Base-by-base conservation (phyloP, 64 coral and sea anemone genomes). In the Stichodactyla mertensii region DNA sequence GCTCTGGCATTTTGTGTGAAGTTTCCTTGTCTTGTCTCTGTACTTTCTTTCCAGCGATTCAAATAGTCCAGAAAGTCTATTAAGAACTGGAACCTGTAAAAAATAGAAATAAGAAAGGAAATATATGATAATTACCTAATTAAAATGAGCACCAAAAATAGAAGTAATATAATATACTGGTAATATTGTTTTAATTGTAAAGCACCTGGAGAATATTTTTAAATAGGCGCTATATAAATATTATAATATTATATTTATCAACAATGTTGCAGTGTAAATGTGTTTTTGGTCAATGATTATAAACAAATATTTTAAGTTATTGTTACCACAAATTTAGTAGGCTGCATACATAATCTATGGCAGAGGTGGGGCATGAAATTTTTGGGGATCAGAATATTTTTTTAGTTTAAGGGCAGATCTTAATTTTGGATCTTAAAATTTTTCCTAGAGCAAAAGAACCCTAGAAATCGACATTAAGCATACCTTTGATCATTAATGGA, bases 21-120 rank as follows among this genome's bases (percentile, higher is more conserved):
- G 74, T 78, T 78, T 3, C 74, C 74, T 78, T 78, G 74, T 5
- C 74, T 78, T 45, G 23, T 27, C 23, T 78, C 22, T 0, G 74
- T 78, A 10, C 74, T 78, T 78, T 78, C 74, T 51, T 78, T 78
- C 74, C 74, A 78, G 1, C 24, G 6, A 36, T 15, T 27, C 24
- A 78, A 51, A 78, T 78, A 78, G 23, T 78, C 74, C 45, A 27
- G 12, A 51, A 78, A 24, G 0, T 78, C 74, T 27, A 51, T 78
- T 78, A 78, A 78, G 24, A 27, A 78, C 24, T 80, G 77, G 77
- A 80, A 80, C 77, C 77, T 80, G 52, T 13, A 54, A 16, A 80
- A 52, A 54, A 80, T 52, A 80, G 15, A 80, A 80, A 80, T 4
- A 51, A 80, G 14, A 51, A 80, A 6, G 52, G 52, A 6, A 54